A percentile compares a stretch with the other conserved stretches of the same genome.
phyloP scores from a whole-genome alignment of 2,113 vertebrate genomes.

The Melanostigma gelatinosum region DNA sequence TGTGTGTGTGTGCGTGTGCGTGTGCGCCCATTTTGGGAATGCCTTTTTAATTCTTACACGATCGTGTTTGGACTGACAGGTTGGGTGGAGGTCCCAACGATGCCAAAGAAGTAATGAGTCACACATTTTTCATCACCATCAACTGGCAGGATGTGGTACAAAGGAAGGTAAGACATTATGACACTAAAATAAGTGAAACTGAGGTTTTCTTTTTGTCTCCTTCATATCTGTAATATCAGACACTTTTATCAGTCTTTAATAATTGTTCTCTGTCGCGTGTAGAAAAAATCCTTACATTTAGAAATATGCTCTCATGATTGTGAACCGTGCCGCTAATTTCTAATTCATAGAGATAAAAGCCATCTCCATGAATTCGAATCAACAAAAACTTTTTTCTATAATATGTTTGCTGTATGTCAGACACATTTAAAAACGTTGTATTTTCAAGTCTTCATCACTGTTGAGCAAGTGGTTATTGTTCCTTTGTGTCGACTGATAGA shows the following conservation, averaged over 20 bases:
- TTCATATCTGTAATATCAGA: not conserved
- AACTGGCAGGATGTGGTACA: slow-evolving; percentile 91
- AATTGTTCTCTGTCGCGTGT: not conserved
- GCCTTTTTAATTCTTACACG: not conserved
- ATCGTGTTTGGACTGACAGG: slow-evolving; percentile 73
- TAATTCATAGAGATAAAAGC: not conserved
- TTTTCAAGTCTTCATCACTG: not conserved
- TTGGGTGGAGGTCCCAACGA: slow-evolving; percentile 88
- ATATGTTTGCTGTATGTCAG: not conserved
- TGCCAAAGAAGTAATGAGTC: slow-evolving; percentile 91
- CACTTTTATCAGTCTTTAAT: not conserved
- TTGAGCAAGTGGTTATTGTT: not conserved
- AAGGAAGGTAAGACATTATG: slow-evolving; percentile 83
- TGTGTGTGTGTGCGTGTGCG: too few relatives aligned
- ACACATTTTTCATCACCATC: slow-evolving; percentile 87
- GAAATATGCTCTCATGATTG: not conserved
- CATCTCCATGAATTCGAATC: not conserved
- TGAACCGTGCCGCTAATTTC: too few relatives aligned
- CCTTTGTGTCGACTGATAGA: not conserved
- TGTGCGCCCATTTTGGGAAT: not conserved
- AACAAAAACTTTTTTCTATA: not conserved
- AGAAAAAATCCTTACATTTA: not conserved
- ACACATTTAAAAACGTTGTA: too few relatives aligned
- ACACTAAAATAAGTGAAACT: not conserved
- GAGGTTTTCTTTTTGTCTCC: not conserved